Percentiles rank a stretch among this genome's conserved stretches.
Conservation (phyloP, 2,113 vertebrate genomes). For the Dicaeum eximium region DNA sequence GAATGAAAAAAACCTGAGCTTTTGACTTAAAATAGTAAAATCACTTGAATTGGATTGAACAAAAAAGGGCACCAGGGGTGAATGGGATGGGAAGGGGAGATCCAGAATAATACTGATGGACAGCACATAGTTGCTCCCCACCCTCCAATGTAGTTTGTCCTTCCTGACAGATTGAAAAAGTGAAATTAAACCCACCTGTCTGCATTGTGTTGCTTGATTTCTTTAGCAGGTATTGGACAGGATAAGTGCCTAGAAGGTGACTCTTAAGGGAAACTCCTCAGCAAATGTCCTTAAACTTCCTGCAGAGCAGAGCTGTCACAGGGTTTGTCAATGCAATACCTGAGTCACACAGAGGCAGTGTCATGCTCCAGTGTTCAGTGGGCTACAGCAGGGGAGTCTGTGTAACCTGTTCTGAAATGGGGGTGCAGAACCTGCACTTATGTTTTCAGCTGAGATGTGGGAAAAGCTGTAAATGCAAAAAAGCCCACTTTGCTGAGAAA, state of each 20-base stretch:
- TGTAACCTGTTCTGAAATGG: fast-evolving
- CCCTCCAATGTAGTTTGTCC: fast-evolving
- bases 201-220: background rate
- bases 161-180: background rate
- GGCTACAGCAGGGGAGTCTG: too few relatives aligned
- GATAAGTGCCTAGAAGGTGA: background rate
- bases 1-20: background rate
- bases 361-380: background rate
- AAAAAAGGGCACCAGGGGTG: background rate
- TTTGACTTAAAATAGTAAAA: background rate
- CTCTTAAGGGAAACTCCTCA: fast-evolving
- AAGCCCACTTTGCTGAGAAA: background rate
- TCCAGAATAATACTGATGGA: background rate
- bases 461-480: background rate
- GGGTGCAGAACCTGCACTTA: background rate
- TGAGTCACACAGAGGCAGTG: background rate
- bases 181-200: background rate
- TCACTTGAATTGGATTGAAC: background rate
- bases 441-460: fast-evolving
- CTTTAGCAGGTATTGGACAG: background rate
- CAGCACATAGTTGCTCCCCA: background rate
- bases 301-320: background rate
- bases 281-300: background rate
- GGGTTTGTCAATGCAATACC: background rate
- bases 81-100: background rate